Conservation (phyloP, 2,888 invertebrate genomes). For the Bedellia somnulentella region DNA sequence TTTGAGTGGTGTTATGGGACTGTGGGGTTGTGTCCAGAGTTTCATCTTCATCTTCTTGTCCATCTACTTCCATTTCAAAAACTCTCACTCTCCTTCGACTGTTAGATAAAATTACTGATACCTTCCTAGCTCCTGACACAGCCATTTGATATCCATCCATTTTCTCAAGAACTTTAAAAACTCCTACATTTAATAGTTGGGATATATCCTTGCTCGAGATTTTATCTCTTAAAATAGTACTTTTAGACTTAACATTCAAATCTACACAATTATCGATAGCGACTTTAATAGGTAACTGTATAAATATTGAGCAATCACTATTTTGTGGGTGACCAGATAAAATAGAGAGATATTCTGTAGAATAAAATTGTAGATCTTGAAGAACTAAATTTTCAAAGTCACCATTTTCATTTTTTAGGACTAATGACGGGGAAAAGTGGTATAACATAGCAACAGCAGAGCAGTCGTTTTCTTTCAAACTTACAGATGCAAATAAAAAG, state of each 20-base stretch:
- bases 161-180: conserved; percentile 66
- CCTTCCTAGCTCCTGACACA: conserved; percentile 82
- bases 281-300: conserved; percentile 49
- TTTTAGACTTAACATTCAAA: conserved; percentile 34
- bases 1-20: conserved; percentile 23
- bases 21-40: conserved; percentile 45
- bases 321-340: conserved; percentile 59
- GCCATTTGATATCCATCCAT: conserved; percentile 71
- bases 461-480: conserved; percentile 27
- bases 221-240: conserved; percentile 40
- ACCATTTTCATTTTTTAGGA: conserved; percentile 19
- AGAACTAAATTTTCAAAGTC: conserved; percentile 51
- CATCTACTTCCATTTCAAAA: conserved; percentile 92
- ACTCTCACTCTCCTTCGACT: conserved; percentile 79
- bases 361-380: conserved; percentile 77
- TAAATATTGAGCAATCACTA: conserved; percentile 42
- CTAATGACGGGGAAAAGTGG: conserved; percentile 44
- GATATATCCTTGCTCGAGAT: conserved; percentile 55
- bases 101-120: conserved; percentile 82
- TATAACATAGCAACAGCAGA: conserved; percentile 53
- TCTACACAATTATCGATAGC: conserved; percentile 41
- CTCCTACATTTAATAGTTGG: conserved; percentile 47
- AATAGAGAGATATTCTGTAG: conserved; percentile 70
- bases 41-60: conserved; percentile 82
- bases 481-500: conserved; percentile 51